phyloP scores from a whole-genome alignment of 1,140 invertebrate genomes.

The Drosophila auraria region DNA sequence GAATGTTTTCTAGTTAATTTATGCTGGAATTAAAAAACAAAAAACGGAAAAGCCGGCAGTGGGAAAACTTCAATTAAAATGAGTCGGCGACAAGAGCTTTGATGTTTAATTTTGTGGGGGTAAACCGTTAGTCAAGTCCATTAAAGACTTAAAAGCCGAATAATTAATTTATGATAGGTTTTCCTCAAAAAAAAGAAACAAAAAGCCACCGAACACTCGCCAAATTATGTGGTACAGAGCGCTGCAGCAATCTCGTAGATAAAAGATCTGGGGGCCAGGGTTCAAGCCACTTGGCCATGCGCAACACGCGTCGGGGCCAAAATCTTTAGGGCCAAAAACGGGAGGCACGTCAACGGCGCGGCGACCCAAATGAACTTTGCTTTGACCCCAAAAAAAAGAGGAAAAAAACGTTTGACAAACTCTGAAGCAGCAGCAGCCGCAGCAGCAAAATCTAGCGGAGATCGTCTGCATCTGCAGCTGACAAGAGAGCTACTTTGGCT shows the following conservation, averaged over 20 bases:
- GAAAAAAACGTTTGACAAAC: constrained; percentile 70
- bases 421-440: constrained; percentile 16
- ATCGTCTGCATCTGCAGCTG: constrained; percentile 66
- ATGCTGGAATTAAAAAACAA: constrained; percentile 29
- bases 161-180: constrained; percentile 45
- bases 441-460: constrained; percentile 42
- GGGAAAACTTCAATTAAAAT: constrained; percentile 42
- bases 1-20: constrained; percentile 73
- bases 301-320: constrained; percentile 62
- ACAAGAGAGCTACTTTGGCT: constrained; percentile 71
- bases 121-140: constrained; percentile 22
- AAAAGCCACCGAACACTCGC: constrained; percentile 41
- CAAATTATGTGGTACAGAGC: constrained; percentile 71
- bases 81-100: constrained; percentile 40
- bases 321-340: constrained; percentile 24
- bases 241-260: constrained; percentile 35
- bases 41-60: constrained; percentile 15
- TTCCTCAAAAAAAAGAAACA: not conserved
- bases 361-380: constrained; percentile 74
- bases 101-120: constrained; percentile 25
- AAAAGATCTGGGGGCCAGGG: constrained; percentile 46
- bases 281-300: constrained; percentile 68
- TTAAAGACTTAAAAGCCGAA: constrained; percentile 26
- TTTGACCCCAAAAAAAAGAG: constrained; percentile 51
- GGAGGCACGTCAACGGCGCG: constrained; percentile 48